Percentiles rank a stretch among this genome's conserved stretches.
Evolutionary conservation across 2,113 vertebrate species (phyloP).

Genomic region (Corvus hawaiiensis): DNA sequence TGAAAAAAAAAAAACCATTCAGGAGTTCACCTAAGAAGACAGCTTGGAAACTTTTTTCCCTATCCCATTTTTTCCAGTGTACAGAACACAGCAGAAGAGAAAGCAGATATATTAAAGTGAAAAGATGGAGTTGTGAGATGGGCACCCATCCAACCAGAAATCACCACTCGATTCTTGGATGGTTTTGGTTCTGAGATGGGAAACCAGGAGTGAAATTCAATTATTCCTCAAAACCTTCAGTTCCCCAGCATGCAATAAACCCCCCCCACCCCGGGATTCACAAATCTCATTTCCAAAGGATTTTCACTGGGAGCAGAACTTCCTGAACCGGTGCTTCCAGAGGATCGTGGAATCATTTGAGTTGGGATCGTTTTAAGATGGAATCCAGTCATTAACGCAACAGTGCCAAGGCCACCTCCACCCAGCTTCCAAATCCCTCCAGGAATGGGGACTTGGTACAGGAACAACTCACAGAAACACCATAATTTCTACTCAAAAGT

Average conservation of each 20-base stretch:
- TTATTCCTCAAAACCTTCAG: neutral
- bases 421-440: neutral
- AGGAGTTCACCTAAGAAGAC: neutral
- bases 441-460: rapidly evolving
- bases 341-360: rapidly evolving
- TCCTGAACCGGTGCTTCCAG: rapidly evolving
- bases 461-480: neutral
- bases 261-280: neutral
- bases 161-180: neutral
- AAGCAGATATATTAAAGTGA: rapidly evolving
- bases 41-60: neutral
- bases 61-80: neutral
- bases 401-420: neutral
- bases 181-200: neutral
- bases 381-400: neutral
- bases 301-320: neutral
- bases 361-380: rapidly evolving
- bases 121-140: neutral
- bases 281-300: neutral
- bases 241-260: rapidly evolving
- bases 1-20: neutral
- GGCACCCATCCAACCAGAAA: neutral
- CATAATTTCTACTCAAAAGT: rapidly evolving
- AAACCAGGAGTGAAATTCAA: neutral
- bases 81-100: neutral